Evolutionary conservation across 2,888 invertebrate species (phyloP).

Genomic region (Hydriomena furcata): DNA sequence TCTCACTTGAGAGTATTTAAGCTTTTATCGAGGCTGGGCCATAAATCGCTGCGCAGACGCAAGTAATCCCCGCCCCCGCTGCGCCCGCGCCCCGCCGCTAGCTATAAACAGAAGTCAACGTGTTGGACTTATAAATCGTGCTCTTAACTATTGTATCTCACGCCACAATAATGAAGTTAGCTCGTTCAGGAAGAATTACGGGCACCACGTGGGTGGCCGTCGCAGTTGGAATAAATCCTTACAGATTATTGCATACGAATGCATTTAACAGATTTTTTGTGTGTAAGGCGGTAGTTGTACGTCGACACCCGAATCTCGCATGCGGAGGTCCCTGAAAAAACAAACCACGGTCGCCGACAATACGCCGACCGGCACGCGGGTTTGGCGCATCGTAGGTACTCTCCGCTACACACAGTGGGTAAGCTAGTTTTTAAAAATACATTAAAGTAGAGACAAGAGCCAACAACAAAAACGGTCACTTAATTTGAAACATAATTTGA

Average conservation of each 20-base stretch:
- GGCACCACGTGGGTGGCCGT: conserved; percentile 80
- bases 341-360: conserved; percentile 48
- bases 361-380: too few species aligned
- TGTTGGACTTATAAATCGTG: conserved; percentile 83
- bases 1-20: conserved; percentile 78
- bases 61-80: conserved; percentile 77
- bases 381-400: too few species aligned
- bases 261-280: conserved; percentile 72
- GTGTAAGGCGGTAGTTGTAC: conserved; percentile 57
- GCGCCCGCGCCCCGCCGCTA: conserved; percentile 68
- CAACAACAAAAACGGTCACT: too few species aligned
- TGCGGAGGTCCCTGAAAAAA: conserved; percentile 74
- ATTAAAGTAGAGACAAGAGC: too few species aligned
- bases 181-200: conserved; percentile 81
- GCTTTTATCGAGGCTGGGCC: conserved; percentile 79
- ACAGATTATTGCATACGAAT: conserved; percentile 75
- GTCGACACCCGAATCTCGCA: conserved; percentile 62
- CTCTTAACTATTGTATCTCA: conserved; percentile 83
- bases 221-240: conserved; percentile 69
- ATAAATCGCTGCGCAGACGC: conserved; percentile 80
- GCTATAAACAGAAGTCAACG: conserved; percentile 84
- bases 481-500: too few species aligned
- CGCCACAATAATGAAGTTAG: conserved; percentile 83
- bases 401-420: too few species aligned
- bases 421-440: too few species aligned